These are phyloP conservation scores for Agriopis aurantiaria DNA, from an alignment of 2,888 invertebrate species.

Conservation along the genomic window DNA sequence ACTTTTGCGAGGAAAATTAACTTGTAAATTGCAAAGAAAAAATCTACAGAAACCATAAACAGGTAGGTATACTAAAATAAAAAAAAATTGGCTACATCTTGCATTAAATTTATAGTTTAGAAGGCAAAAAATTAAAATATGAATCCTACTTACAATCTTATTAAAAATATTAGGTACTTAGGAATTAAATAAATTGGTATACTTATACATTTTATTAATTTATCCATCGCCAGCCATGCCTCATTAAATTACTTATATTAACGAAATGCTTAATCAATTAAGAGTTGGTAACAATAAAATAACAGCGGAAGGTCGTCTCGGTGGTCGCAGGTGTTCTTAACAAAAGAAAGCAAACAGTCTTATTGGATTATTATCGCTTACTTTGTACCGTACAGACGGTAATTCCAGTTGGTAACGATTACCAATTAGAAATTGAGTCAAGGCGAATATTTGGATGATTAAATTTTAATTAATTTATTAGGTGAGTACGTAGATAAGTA, in stretches of 20 bases:
- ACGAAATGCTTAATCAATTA: slow-evolving; percentile 51
- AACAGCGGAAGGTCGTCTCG: slow-evolving; percentile 53
- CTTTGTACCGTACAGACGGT: slow-evolving; percentile 29
- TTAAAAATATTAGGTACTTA: too few species aligned
- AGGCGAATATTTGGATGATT: slow-evolving; percentile 31
- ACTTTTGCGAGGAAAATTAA: too few species aligned
- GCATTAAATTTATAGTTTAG: not conserved
- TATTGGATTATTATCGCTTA: slow-evolving; percentile 56
- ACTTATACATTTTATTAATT: too few species aligned
- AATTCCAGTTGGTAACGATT: slow-evolving; percentile 29
- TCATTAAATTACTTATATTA: slow-evolving; percentile 31
- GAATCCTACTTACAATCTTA: too few species aligned
- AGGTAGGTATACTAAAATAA: too few species aligned
- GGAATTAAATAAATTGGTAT: too few species aligned
- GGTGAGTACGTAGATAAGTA: not conserved
- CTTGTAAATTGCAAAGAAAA: too few species aligned
- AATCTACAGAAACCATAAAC: too few species aligned
- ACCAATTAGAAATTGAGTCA: slow-evolving; percentile 35
- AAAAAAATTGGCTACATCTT: not conserved
- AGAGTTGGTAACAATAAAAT: slow-evolving; percentile 53
- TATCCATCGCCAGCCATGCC: not conserved
- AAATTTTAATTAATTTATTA: not conserved
- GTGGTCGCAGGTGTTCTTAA: slow-evolving; percentile 64
- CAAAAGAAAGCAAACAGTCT: slow-evolving; percentile 54
- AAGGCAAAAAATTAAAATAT: not conserved